Evolutionary conservation across 1,140 invertebrate species (phyloP).

Genomic region (Coenobita brevimanus): DNA sequence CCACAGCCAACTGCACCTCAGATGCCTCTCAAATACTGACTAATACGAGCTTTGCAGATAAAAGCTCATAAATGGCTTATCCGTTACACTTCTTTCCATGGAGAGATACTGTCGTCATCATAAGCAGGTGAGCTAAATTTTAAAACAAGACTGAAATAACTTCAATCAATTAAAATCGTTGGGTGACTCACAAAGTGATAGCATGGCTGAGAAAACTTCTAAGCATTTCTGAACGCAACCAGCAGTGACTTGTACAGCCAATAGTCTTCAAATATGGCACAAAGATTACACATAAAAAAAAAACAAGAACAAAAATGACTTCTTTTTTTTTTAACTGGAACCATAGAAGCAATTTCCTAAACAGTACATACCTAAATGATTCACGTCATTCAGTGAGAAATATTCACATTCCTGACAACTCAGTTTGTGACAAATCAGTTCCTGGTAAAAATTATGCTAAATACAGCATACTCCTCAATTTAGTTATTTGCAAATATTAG

Average conservation of each 20-base stretch:
- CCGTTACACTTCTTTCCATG: neutral
- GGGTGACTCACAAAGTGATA: conserved; percentile 34
- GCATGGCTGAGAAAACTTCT: neutral
- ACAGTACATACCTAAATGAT: neutral
- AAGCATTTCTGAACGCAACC: conserved; percentile 33
- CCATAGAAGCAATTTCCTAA: neutral
- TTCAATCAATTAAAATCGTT: conserved; percentile 20
- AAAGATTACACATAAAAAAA: conserved; percentile 18
- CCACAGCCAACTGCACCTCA: conserved; percentile 31
- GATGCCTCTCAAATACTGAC: conserved; percentile 49
- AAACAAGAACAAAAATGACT: neutral
- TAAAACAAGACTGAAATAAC: conserved; percentile 9
- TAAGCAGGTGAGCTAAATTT: conserved; percentile 44
- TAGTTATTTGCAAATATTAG: neutral
- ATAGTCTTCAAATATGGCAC: conserved; percentile 43
- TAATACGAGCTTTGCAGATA: conserved; percentile 39
- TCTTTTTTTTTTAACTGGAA: neutral
- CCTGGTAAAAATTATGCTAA: neutral
- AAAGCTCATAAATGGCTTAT: neutral
- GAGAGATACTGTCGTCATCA: neutral
- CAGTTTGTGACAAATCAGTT: neutral
- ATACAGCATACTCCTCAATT: conserved; percentile 3
- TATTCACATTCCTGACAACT: neutral
- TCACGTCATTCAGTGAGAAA: neutral
- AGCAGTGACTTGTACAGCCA: conserved; percentile 16